These are phyloP conservation scores for Cervus canadensis DNA, from an alignment of 2,113 vertebrate genomes.

Conservation along the genomic window DNA sequence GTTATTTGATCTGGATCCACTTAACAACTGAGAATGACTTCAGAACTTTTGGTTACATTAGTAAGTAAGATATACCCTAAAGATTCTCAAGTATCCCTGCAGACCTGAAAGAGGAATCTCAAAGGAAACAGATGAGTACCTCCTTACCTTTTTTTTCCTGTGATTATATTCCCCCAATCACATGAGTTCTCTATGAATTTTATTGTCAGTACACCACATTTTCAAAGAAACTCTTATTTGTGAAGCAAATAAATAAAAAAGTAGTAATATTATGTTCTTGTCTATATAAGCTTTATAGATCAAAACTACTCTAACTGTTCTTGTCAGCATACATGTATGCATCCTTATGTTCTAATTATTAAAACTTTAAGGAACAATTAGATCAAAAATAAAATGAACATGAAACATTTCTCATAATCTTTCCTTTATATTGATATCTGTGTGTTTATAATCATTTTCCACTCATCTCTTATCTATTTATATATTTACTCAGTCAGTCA, in stretches of 20 bases:
- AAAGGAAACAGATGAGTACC: background rate
- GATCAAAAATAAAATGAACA: conserved; percentile 1
- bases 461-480: background rate
- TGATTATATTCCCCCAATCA: background rate
- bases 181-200: background rate
- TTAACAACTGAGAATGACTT: background rate
- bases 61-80: background rate
- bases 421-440: background rate
- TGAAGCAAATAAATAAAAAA: background rate
- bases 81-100: background rate
- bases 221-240: background rate
- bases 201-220: background rate
- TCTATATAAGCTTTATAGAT: background rate
- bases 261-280: background rate
- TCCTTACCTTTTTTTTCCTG: background rate
- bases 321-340: background rate
- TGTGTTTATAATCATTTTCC: background rate
- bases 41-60: background rate
- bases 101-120: background rate
- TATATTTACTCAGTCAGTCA: background rate
- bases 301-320: background rate
- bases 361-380: conserved; percentile 7
- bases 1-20: background rate
- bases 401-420: background rate
- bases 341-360: background rate